A percentile compares a stretch with the other conserved stretches of the same genome.
phyloP scores from a whole-genome alignment of 2,797 vertebrate species.

The Coilia nasus region DNA sequence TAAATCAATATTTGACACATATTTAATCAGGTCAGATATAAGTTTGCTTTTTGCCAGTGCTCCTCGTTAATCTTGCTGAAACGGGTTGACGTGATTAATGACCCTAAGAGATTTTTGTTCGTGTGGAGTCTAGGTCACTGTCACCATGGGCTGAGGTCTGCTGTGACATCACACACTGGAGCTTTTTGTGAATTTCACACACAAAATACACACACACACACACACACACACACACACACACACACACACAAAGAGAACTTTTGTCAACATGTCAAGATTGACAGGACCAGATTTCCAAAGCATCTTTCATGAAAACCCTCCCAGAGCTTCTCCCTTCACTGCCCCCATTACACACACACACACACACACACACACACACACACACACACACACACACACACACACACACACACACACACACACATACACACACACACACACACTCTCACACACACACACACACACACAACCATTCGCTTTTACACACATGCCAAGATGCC shows the following conservation, averaged over 20 bases:
- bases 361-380: background rate
- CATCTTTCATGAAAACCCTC: conserved; percentile 15
- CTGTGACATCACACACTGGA: background rate
- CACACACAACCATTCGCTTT: no score
- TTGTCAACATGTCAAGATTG: conserved; percentile 15
- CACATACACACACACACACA: no score
- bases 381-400: background rate
- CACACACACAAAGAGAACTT: background rate
- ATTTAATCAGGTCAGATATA: conserved; percentile 28
- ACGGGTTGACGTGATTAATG: conserved; percentile 2
- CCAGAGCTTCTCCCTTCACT: background rate
- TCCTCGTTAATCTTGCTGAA: conserved; percentile 14
- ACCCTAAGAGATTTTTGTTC: background rate
- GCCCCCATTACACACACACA: background rate
- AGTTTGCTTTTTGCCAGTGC: conserved; percentile 7
- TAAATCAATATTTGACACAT: conserved; percentile 28
- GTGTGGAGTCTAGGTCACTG: conserved; percentile 22
- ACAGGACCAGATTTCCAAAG: conserved; percentile 16
- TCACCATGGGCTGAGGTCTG: conserved; percentile 12
- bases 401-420: background rate
- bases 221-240: conserved; percentile 13
- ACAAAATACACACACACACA: background rate
- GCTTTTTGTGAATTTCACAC: background rate
- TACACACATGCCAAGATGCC: no score
- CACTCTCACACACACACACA: no score